Evolutionary conservation across 2,888 invertebrate genomes (phyloP), one percentile per base, ranked within the genome.

Genomic region (Metellina segmentata): DNA sequence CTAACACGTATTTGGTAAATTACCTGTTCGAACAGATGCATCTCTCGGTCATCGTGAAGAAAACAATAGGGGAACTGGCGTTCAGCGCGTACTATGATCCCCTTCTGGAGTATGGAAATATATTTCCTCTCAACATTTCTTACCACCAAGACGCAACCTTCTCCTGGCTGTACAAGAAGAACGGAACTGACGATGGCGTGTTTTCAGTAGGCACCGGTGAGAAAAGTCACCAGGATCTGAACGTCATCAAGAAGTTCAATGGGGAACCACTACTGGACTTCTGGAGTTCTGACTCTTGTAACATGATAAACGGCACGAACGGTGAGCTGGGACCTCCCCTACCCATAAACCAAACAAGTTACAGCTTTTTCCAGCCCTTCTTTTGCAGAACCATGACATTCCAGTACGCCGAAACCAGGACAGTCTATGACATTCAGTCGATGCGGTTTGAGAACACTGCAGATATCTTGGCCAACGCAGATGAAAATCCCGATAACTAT

Each of bases 171-270:
- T 89, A 82, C n/a, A 81, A 81, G 11, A 85, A 88, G 20, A 93
- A 93, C 51, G 88, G 71, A 6, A 93, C 93, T 0, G 89, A 93
- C 19, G 93, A 93, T 13, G 93, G 93, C 0, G 16, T 77, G 7
- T 92, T 93, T 70, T 91, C 81, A 8, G 91, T 93, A 8, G 89
- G 52, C 53, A 93, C 93, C 9, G 93, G 93, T 1, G 71, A 92
- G 61, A n/a, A 48, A 0, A 72, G 90, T 51, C 85, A 89, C n/a
- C 53, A 52, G 9, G 81, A 83, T 49, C n/a, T 93, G 52, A 93
- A 91, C 70, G 5, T 82, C 19, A 93, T 93, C 34, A 75, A 93
- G 7, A 82, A 79, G 9, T 92, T 87, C 86, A 93, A 93, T 69
- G 93, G 93, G 13, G 13, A 74, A n/a, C 13, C 72, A 9, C n/a